Percentiles rank a stretch among this genome's conserved stretches.
These are phyloP conservation scores for Sogatella furcifera DNA, from an alignment of 1,140 invertebrate species.

Conservation along the genomic window DNA sequence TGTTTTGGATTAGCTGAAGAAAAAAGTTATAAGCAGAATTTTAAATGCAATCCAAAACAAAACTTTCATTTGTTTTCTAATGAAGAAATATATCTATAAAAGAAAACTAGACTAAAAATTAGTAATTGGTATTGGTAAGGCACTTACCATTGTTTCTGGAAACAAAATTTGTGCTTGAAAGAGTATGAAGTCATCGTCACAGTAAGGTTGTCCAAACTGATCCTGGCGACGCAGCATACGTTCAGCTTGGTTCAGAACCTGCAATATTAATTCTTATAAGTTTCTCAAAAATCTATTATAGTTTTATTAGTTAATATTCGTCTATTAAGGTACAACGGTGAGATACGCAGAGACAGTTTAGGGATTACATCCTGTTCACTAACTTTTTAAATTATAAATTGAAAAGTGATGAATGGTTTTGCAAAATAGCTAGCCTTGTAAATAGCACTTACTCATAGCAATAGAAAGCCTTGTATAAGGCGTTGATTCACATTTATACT, in stretches of 20 bases:
- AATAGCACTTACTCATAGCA: no score
- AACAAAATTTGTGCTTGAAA: conserved; percentile 69
- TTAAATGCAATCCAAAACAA: background rate
- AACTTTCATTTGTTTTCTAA: background rate
- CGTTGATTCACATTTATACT: no score
- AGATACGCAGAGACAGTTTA: no score
- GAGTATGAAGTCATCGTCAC: conserved; percentile 61
- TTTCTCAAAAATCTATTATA: background rate
- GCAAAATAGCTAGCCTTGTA: no score
- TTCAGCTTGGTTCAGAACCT: conserved; percentile 52
- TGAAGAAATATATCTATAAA: background rate
- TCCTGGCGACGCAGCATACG: conserved; percentile 56
- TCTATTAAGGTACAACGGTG: no score
- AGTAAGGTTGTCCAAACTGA: conserved; percentile 71
- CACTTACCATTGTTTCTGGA: conserved; percentile 59
- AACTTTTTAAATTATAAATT: no score
- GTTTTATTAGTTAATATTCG: background rate
- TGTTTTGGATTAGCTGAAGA: background rate
- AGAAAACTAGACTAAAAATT: background rate
- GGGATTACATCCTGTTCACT: no score
- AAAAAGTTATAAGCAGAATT: background rate
- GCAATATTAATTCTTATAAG: conserved; percentile 7
- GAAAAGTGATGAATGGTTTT: no score
- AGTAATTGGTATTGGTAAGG: conserved; percentile 47
- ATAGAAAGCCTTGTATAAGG: no score